Conservation (phyloP, 2,797 vertebrate genomes). For the Manis crassicaudata region DNA sequence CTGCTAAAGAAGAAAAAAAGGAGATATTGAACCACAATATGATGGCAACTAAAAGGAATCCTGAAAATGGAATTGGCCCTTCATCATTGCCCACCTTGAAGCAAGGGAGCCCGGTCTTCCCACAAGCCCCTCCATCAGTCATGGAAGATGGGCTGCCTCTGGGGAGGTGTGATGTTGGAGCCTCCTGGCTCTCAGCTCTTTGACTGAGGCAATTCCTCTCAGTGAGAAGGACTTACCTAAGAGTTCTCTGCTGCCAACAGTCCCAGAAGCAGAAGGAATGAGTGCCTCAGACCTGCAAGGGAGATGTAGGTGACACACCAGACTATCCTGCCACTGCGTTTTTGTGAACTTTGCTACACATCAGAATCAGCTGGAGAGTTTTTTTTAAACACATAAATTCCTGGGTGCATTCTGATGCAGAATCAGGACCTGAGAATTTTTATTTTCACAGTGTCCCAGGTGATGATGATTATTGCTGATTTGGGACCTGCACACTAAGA, state of each 20-base stretch:
- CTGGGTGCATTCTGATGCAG: not conserved
- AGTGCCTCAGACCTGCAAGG: not conserved
- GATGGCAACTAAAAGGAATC: not conserved
- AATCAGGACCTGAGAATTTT: not conserved
- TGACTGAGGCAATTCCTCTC: not conserved
- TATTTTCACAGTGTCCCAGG: not conserved
- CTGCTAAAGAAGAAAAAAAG: not conserved
- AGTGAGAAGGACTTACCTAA: not conserved
- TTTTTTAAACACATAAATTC: not conserved
- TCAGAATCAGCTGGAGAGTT: not conserved
- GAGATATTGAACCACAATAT: not conserved
- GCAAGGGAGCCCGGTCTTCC: accelerated
- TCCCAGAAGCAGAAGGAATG: not conserved
- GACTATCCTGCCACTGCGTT: not conserved
- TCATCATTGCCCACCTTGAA: not conserved
- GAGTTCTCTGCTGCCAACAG: not conserved
- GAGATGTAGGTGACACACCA: too few species aligned
- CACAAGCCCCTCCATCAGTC: not conserved
- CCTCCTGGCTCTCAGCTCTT: not conserved
- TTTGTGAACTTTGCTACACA: not conserved
- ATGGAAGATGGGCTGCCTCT: not conserved
- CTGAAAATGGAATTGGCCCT: not conserved
- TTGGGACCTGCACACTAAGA: not conserved
- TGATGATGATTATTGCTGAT: not conserved
- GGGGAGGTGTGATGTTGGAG: not conserved